phyloP scores from a whole-genome alignment of 2,797 vertebrate genomes.

The Alexandromys oeconomus region DNA sequence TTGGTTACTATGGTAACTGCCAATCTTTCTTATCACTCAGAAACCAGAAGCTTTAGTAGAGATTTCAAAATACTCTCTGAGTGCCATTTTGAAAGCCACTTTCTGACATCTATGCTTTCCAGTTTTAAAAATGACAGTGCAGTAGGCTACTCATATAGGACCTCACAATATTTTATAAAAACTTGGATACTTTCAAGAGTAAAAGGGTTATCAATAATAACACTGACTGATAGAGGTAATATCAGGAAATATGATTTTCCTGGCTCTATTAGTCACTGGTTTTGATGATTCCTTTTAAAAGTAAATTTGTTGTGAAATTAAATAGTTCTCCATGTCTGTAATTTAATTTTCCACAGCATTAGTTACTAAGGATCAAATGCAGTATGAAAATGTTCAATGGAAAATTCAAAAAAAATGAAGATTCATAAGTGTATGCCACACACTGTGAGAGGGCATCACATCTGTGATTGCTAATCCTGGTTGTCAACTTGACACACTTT shows the following conservation, averaged over 20 bases:
- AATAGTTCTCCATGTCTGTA: not conserved
- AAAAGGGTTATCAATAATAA: constrained; percentile 13
- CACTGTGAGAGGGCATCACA: not conserved
- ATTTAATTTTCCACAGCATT: not conserved
- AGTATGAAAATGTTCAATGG: not conserved
- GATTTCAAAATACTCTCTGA: not conserved
- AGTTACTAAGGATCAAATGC: not conserved
- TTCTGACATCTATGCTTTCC: not conserved
- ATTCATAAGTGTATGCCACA: not conserved
- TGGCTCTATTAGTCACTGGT: not conserved
- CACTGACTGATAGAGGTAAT: not conserved
- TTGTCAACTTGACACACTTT: not conserved
- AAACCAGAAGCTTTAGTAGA: not conserved
- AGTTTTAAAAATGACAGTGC: not conserved
- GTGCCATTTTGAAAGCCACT: not conserved
- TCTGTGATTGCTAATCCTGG: not conserved
- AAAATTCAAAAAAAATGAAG: constrained; percentile 18
- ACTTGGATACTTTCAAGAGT: not conserved
- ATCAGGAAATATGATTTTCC: not conserved
- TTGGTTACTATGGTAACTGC: not conserved
- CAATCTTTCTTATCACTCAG: not conserved
- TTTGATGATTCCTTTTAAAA: constrained; percentile 11
- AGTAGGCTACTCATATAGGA: not conserved
- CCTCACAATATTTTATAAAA: not conserved
- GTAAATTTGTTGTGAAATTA: not conserved